phyloP scores from a whole-genome alignment of 1,140 invertebrate genomes.

The Aphis craccivora region DNA sequence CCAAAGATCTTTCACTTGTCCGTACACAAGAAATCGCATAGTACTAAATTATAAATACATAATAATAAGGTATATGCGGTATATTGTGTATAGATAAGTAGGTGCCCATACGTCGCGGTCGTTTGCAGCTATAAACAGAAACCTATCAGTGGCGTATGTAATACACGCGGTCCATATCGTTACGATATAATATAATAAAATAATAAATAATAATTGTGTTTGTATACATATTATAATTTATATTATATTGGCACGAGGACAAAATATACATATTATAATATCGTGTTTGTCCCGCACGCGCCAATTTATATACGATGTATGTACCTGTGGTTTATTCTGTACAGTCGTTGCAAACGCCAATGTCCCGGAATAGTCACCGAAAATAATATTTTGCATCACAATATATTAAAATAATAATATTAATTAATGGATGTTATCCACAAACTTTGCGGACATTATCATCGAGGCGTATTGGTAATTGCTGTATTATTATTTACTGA shows the following conservation, averaged over 20 bases:
- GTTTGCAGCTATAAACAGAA: not conserved
- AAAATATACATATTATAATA: not conserved
- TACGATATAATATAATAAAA: not conserved
- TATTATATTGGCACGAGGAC: slow-evolving; percentile 34
- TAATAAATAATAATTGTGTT: not conserved
- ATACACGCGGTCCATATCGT: not conserved
- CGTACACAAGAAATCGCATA: not conserved
- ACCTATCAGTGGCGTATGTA: not conserved
- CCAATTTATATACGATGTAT: not conserved
- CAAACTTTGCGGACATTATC: not conserved
- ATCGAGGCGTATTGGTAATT: not conserved
- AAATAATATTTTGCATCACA: not conserved
- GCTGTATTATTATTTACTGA: not conserved
- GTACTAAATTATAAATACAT: not conserved
- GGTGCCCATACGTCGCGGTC: too few species aligned
- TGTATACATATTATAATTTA: not conserved
- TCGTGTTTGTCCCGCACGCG: not conserved
- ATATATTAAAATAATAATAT: not conserved
- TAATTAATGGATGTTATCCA: not conserved
- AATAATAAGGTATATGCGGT: not conserved
- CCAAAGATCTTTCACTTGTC: slow-evolving; percentile 25
- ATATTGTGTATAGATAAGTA: not conserved
- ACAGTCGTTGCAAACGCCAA: not conserved
- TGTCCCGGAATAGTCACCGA: not conserved
- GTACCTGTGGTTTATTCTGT: too few species aligned